These are phyloP conservation scores for Vicugna pacos DNA, from an alignment of 2,113 vertebrate species.

Conservation along the genomic window DNA sequence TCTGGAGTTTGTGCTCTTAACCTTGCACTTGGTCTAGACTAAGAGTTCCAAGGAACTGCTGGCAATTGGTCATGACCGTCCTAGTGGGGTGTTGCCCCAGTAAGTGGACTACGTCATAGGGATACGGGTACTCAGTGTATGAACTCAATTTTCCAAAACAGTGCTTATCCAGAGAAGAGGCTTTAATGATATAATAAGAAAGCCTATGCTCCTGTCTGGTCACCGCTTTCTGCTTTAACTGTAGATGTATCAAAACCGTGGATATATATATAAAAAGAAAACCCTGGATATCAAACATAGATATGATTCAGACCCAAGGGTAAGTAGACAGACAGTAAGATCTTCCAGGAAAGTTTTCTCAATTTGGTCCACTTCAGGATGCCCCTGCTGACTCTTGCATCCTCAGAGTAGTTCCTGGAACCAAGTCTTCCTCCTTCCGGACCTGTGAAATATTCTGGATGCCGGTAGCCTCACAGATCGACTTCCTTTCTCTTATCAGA, in stretches of 20 bases:
- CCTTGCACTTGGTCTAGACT: not conserved
- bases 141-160: not conserved
- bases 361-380: not conserved
- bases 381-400: not conserved
- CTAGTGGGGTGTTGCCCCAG: not conserved
- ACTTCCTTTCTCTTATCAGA: constrained; percentile 74
- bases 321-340: not conserved
- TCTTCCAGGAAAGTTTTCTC: constrained; percentile 1
- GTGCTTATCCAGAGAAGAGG: not conserved
- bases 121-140: too few species aligned
- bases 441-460: constrained; percentile 39
- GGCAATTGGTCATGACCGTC: not conserved
- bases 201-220: not conserved
- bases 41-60: not conserved
- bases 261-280: not conserved
- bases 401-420: constrained; percentile 42
- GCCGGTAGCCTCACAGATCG: constrained; percentile 31
- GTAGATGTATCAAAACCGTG: not conserved
- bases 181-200: not conserved
- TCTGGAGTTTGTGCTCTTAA: not conserved
- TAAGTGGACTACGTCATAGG: not conserved
- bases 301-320: not conserved
- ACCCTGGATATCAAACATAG: not conserved
- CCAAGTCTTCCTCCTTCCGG: not conserved
- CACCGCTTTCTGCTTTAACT: not conserved